phyloP scores from a whole-genome alignment of 1,140 invertebrate species.

The Trypoxylus dichotomus region DNA sequence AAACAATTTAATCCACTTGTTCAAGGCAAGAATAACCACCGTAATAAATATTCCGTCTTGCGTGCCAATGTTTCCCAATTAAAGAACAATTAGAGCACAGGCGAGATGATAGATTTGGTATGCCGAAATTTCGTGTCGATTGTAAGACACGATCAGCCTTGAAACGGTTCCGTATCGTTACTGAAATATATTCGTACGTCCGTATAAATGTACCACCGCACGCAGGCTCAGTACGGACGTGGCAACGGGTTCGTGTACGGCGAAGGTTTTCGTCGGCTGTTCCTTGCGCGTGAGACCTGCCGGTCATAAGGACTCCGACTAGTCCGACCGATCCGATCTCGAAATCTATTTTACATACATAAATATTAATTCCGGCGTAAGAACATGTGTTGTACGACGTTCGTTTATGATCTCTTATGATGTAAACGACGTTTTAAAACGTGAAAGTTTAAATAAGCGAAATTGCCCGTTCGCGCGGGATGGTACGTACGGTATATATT shows the following conservation, averaged over 20 bases:
- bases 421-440: background rate
- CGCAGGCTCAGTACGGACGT: no score
- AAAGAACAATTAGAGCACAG: background rate
- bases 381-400: constrained; percentile 2
- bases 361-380: background rate
- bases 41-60: no score
- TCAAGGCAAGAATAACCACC: no score
- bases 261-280: no score
- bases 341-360: background rate
- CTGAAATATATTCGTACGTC: no score
- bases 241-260: no score
- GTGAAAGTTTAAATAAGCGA: background rate
- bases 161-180: background rate
- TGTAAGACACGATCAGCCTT: background rate
- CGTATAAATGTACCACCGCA: no score
- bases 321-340: background rate
- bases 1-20: no score
- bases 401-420: background rate
- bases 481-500: background rate
- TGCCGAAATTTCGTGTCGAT: constrained; percentile 1
- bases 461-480: background rate
- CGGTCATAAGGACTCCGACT: no score
- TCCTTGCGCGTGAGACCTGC: no score
- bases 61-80: background rate
- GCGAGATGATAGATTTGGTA: background rate